Evolutionary conservation across 2,797 vertebrate genomes (phyloP), one percentile per base, ranked within the genome.

Genomic region (Neosalanx taihuensis): DNA sequence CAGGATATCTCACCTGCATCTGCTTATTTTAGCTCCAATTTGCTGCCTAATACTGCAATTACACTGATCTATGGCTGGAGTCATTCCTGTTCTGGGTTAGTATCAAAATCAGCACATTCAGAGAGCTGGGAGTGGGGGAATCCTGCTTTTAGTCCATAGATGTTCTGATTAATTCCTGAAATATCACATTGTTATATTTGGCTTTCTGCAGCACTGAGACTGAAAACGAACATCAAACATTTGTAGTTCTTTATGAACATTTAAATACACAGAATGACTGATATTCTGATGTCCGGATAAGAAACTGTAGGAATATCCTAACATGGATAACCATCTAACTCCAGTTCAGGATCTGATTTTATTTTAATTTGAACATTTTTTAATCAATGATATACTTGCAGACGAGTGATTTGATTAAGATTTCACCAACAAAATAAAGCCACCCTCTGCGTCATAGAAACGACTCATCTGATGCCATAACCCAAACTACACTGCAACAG

Each of bases 1-100:
- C 23, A 26, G 85, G 90, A 92, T 91, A 93, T 96, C 94, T 95
- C 92, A 68, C 95, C 95, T 94, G 94, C 94, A 97, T 97, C 95
- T 96, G 94, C 93, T 97, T 97, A 95, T 97, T 96, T 96, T 96
- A 96, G 92, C 93, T 96, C 92, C 94, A 95, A 94, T 96, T 96
- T 96, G 91, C 93, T 90, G 92, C 90, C 91, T 96, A 96, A 97
- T 96, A 93, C 87, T 90, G 94, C 94, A 94, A 95, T 98, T 97
- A 95, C 83, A 82, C 88, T 97, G 95, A 99, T 97, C 84, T 94
- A 96, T 90, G 92, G 92, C 92, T 86, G 67, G 87, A 95, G 94
- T 95, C 94, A 94, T 92, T 93, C 89, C 84, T 89, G 86, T 78
- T 92, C 87, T 92, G 91, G 92, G 91, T 91, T 92, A 80, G 91